Evolutionary conservation across 2,888 invertebrate genomes (phyloP), one percentile per base, ranked within the genome.

Genomic region (Cheilosia vernalis): DNA sequence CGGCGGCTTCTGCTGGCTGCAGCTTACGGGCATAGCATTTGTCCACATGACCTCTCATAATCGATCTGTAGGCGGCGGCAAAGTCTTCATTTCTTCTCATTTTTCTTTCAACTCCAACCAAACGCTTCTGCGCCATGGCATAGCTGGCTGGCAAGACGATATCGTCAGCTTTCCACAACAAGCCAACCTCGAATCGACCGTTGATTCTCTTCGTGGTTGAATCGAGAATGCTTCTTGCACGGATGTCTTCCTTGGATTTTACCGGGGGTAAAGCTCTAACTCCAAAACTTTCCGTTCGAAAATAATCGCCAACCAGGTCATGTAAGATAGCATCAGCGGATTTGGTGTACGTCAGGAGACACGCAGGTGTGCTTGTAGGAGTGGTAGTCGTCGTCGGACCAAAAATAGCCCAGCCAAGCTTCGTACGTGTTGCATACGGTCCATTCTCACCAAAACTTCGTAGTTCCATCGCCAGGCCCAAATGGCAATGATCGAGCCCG

Each of bases 401-500:
- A 27, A 27, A 27, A 27, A 73, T 63, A 27, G 66, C 55, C 72
- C 70, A 79, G 1, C 79, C 77, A 21, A 87, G 61, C 40, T 83
- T 53, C 0, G 81, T 87, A 13, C 51, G 33, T 2, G 81, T 63
- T 17, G 81, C 74, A 2, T 69, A 84, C 13, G 74, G 61, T 17
- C 73, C 72, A 53, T n/a, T 49, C 1, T 72, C 51, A 33, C 42
- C 47, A 17, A n/a, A 44, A 19, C 27, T 60, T 17, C 19, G 61
- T 33, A 42, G 72, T 70, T 24, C 58, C 67, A 40, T 33, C 82
- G 77, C 17, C 72, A 30, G 24, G 3, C 81, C 79, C 30, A 84
- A 56, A 61, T 80, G 56, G 47, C 84, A 87, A 30, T 87, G 47
- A 37, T 84, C 83, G 7, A 87, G 60, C 1, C 81, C 77, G 40